Evolutionary conservation across 1,140 invertebrate species (phyloP), one percentile per base, ranked within the genome.

Genomic region (Lineus longissimus): DNA sequence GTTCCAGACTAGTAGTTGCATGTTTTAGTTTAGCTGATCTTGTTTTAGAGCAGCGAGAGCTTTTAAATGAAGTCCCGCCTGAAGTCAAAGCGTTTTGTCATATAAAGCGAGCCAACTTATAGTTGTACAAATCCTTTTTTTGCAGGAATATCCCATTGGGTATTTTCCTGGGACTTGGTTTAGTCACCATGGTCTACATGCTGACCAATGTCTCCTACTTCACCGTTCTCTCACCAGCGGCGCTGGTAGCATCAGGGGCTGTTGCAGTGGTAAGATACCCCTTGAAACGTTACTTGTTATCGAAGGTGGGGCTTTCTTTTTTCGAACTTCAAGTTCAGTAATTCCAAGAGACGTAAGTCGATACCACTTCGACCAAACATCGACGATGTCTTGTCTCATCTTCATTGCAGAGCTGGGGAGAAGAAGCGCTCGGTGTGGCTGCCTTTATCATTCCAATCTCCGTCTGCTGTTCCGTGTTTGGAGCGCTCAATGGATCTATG

Each of bases 231-330:
- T 72, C 82, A 19, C 76, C 81, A 2, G 62, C 70, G n/a, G 79
- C 82, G 63, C 80, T 85, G 73, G 71, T 84, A 29, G 82, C 89
- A 0, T 95, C 94, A 0, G 85, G 90, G 71, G 94, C 94, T 7
- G 94, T 97, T 19, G 95, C 94, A 67, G 92, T 97, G 66, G 89
- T 90, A 84, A 86, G 88, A 70, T 17, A n/a, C 1, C 33, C 22
- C 25, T 56, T 2, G 58, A 59, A 22, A 43, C 6, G n/a, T 4
- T 22, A 27, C 33, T n/a, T 27, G 17, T 19, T 40, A 15, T 19
- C 27, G 2, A 2, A 7, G 2, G 2, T 1, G 1, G 6, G 17
- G 70, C 73, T 2, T 22, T 19, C 1, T 22, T 29, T 27, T 22
- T 2, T n/a, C 17, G 1, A n/a, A 23, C 17, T 23, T 55, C 29